Evolutionary conservation across 2,113 vertebrate genomes (phyloP).

Genomic region (Melierax canorus): DNA sequence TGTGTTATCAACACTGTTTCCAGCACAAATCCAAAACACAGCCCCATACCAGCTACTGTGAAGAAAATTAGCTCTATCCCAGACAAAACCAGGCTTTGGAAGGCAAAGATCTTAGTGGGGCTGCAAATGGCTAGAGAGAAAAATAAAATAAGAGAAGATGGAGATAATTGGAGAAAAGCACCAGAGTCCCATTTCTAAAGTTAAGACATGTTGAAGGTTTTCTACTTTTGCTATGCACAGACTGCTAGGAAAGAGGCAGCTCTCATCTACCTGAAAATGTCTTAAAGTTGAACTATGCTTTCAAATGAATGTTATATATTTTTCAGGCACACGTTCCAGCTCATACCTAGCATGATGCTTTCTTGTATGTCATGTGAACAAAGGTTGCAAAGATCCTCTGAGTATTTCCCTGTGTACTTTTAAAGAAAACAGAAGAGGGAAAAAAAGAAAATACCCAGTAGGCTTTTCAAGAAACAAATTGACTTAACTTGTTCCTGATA

Average conservation of each 20-base stretch:
- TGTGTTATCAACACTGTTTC: too few relatives aligned
- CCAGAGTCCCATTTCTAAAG: not conserved
- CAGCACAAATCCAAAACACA: too few relatives aligned
- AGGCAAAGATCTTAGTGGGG: not conserved
- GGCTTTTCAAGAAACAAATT: constrained; percentile 11
- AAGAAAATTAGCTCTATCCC: too few relatives aligned
- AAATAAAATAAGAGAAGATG: not conserved
- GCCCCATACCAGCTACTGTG: too few relatives aligned
- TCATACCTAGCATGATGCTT: not conserved
- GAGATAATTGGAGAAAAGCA: not conserved
- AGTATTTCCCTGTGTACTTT: not conserved
- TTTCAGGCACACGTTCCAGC: not conserved
- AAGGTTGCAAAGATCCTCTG: not conserved
- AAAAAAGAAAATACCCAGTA: not conserved
- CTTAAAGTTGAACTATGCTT: not conserved
- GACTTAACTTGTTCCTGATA: not conserved
- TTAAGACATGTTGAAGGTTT: not conserved
- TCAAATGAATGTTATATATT: not conserved
- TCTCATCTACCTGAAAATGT: not conserved
- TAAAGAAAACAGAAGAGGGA: not conserved
- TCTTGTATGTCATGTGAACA: not conserved
- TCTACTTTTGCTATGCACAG: not conserved
- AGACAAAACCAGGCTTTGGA: not conserved
- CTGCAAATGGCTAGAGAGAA: not conserved
- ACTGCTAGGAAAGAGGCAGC: not conserved